Conservation (phyloP, 1,140 invertebrate genomes). For the Contarinia nasturtii region DNA sequence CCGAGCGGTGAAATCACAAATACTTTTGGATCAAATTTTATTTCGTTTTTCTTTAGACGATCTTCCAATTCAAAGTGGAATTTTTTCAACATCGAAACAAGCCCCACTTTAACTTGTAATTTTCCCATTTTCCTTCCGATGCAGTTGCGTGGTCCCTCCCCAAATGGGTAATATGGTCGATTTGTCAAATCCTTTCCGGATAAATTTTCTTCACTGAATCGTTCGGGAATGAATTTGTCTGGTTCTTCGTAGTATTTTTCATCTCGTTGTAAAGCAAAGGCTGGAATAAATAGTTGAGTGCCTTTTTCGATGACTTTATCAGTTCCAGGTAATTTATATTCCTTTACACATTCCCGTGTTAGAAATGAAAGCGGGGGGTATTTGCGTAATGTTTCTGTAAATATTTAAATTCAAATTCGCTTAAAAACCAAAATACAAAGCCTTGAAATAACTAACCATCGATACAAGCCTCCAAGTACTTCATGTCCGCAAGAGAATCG, state of each 20-base stretch:
- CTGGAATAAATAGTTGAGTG: conserved; percentile 30
- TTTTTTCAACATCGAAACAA: conserved; percentile 23
- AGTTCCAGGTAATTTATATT: conserved; percentile 29
- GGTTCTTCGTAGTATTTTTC: no score
- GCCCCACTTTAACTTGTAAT: conserved; percentile 35
- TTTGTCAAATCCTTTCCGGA: conserved; percentile 24
- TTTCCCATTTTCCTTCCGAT: conserved; percentile 40
- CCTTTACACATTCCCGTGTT: conserved; percentile 25
- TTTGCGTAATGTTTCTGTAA: conserved; percentile 32
- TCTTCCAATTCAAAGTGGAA: conserved; percentile 12
- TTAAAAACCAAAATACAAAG: neutral
- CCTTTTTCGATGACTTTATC: conserved; percentile 27
- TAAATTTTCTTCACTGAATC: conserved; percentile 42
- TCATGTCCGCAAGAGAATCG: conserved; percentile 26
- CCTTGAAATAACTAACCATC: conserved; percentile 14
- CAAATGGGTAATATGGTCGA: no score
- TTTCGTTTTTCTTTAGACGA: conserved; percentile 19
- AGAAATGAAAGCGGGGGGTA: conserved; percentile 32
- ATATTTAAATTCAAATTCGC: neutral
- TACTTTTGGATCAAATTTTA: conserved; percentile 16
- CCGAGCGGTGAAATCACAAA: conserved; percentile 13
- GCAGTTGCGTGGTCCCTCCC: no score
- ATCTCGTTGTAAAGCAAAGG: conserved; percentile 40
- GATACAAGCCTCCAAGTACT: conserved; percentile 31
- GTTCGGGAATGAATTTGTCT: no score